These are phyloP conservation scores for Anticlea derivata DNA, from an alignment of 2,888 invertebrate genomes.

Conservation along the genomic window DNA sequence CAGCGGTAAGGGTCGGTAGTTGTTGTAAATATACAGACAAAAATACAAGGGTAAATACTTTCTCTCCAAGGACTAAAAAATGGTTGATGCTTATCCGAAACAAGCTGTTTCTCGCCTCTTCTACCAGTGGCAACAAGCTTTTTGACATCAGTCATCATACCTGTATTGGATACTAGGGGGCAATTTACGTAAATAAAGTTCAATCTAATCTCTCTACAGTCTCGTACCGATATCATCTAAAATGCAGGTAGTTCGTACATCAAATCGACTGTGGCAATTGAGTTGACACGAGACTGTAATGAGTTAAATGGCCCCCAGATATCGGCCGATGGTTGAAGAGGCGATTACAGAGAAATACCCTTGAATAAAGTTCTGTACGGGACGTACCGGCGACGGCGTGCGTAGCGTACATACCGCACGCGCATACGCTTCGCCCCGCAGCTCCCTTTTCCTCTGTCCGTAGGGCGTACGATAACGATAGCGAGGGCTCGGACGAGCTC, in stretches of 20 bases:
- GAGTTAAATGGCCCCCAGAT: no score
- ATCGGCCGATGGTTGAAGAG: neutral
- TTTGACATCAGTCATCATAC: no score
- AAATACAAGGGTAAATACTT: neutral
- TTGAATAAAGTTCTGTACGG: constrained; percentile 33
- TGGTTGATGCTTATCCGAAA: neutral
- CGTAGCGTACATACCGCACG: constrained; percentile 59
- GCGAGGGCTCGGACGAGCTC: constrained; percentile 82
- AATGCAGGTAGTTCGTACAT: no score
- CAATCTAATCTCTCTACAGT: no score
- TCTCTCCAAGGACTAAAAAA: neutral
- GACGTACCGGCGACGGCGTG: constrained; percentile 53
- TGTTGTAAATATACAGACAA: constrained; percentile 36
- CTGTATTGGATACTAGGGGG: no score
- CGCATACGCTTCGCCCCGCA: constrained; percentile 81
- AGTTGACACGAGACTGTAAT: no score
- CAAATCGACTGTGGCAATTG: no score
- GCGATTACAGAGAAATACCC: neutral
- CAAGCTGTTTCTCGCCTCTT: neutral
- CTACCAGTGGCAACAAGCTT: no score
- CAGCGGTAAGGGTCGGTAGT: constrained; percentile 40
- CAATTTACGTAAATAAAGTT: no score
- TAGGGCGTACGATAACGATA: constrained; percentile 83
- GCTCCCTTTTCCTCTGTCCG: constrained; percentile 83
- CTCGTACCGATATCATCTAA: no score